Percentiles rank a stretch among this genome's conserved stretches.
phyloP scores from a whole-genome alignment of 2,113 vertebrate species.

The Scomber scombrus region DNA sequence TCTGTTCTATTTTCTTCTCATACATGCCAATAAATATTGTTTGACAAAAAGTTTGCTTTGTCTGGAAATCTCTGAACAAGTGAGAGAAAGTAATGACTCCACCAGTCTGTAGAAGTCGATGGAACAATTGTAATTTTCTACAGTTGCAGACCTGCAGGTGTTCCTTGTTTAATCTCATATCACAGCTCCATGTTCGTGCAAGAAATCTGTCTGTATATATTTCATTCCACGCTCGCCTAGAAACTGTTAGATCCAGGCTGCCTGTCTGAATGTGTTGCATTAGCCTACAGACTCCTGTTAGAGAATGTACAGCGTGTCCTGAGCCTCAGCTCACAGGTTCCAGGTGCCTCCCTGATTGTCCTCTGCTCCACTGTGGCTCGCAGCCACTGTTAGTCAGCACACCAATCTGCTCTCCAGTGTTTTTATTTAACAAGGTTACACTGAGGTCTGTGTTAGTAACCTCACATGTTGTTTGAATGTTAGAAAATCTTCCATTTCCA shows the following conservation, averaged over 20 bases:
- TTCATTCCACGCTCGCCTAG: conserved; percentile 1
- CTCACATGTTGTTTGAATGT: not conserved
- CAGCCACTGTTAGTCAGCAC: conserved; percentile 27
- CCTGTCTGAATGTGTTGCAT: conserved; percentile 29
- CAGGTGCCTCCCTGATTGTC: conserved; percentile 44
- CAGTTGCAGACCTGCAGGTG: not conserved
- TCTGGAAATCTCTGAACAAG: conserved; percentile 13
- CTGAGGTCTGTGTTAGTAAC: not conserved
- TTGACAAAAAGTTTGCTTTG: conserved; percentile 52
- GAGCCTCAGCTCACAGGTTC: conserved; percentile 10
- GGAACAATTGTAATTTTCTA: not conserved
- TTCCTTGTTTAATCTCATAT: not conserved
- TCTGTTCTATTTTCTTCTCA: conserved; percentile 51
- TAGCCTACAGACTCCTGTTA: not conserved
- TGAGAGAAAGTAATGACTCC: too few species aligned
- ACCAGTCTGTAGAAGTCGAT: too few species aligned
- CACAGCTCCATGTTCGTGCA: not conserved
- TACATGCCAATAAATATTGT: conserved; percentile 71
- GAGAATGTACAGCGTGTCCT: not conserved
- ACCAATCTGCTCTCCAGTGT: not conserved
- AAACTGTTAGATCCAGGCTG: not conserved
- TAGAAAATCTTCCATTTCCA: too few species aligned
- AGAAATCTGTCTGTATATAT: not conserved
- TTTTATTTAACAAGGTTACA: too few species aligned
- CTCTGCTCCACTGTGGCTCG: conserved; percentile 30